Base-by-base conservation (phyloP, 2,888 invertebrate genomes). In the Trileptium ribeirensis region DNA sequence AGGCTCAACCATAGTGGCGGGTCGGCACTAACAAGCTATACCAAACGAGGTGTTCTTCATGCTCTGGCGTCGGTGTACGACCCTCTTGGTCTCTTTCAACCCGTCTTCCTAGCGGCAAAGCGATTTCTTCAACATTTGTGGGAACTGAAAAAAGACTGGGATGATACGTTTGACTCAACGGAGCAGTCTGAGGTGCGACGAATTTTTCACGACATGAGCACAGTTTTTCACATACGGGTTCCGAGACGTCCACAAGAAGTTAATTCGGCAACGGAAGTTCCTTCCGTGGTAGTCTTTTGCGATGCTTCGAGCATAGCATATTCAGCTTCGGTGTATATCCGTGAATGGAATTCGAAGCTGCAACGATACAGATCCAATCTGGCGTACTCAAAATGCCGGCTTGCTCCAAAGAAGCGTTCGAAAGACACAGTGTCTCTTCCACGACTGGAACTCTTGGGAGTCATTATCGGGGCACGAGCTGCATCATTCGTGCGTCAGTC, bases 121-220 rank as follows among this genome's bases (percentile, higher is more conserved):
- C 82, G 84, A 1, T 39, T 86, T 8, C 77, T 87, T 38, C 86
- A 87, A 82, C 37, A 82, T 19, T 38, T 86, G 1, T 87, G 86
- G 85, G 79, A 81, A 31, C 36, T 67, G 24, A 78, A 83, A 1
- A 3, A 83, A 2, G 82, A 75, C 0, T 86, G 86, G 86, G 86
- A 87, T 83, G 83, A 84, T 3, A 64, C 67, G 0, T 70, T 85
- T 29, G 51, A 51, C 24, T 8, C 8, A 8, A 51, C 51, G 8
- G 8, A 51, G 24, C 51, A 51, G 24, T 24, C 8, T 15, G 24
- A 51, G 8, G 24, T 51, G 24, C 8, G 24, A 15, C 51, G 24
- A 15, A 51, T 51, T 51, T 51, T 51, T 24, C 8, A 15, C 8
- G 51, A 51, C 24, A 24, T 51, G 24, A 8, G 24, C 51, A 51